Conservation (phyloP, 53 echinoderm and acorn worm genomes). For the Temnopleurus reevesii region DNA sequence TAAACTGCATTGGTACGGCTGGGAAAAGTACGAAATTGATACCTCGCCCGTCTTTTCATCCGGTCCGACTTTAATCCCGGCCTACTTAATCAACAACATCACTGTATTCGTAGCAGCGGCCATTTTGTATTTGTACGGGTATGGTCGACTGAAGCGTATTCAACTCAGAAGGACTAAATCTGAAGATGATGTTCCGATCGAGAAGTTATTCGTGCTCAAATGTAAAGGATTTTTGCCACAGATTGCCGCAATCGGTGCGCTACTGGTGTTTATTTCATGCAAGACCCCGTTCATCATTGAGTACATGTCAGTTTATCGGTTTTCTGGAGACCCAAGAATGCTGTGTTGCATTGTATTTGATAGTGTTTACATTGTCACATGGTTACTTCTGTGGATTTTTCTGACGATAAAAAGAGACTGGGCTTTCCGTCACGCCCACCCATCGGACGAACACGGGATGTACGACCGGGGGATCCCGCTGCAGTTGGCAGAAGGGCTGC, state of each 20-base stretch:
- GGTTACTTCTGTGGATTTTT: slow-evolving; percentile 81
- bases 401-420: slow-evolving; percentile 82
- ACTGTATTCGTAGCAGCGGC: slow-evolving; percentile 87
- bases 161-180: slow-evolving; percentile 59
- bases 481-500: neutral
- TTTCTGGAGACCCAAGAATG: slow-evolving; percentile 70
- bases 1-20: slow-evolving; percentile 89
- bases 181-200: neutral
- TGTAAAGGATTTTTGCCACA: slow-evolving; percentile 86
- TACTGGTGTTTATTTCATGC: slow-evolving; percentile 74
- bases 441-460: slow-evolving; percentile 23
- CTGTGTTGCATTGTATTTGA: slow-evolving; percentile 82
- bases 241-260: slow-evolving; percentile 79
- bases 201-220: slow-evolving; percentile 51
- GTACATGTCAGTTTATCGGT: slow-evolving; percentile 73
- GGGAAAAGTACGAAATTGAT: slow-evolving; percentile 73
- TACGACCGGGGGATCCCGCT: neutral
- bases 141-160: slow-evolving; percentile 71
- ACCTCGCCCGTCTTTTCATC: slow-evolving; percentile 59
- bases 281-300: slow-evolving; percentile 84
- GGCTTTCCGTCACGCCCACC: slow-evolving; percentile 64
- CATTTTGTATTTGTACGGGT: slow-evolving; percentile 86
- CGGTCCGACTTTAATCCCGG: slow-evolving; percentile 65
- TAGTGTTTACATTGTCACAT: slow-evolving; percentile 70
- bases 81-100: slow-evolving; percentile 85